Conservation (phyloP, 2,113 vertebrate species). For the Vulpes vulpes region DNA sequence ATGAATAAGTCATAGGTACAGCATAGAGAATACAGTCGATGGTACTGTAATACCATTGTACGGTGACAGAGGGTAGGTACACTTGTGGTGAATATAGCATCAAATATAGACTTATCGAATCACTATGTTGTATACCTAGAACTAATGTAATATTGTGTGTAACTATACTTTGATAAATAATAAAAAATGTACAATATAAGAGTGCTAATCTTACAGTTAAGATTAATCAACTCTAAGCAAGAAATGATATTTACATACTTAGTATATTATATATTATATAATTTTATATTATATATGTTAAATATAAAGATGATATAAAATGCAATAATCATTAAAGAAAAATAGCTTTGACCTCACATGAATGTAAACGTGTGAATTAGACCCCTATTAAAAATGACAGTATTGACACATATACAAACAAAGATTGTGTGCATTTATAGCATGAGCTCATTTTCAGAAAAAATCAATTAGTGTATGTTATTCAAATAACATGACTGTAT, state of each 20-base stretch:
- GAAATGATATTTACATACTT: not conserved
- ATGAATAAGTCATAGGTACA: not conserved
- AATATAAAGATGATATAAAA: slow-evolving; percentile 29
- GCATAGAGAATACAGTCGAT: not conserved
- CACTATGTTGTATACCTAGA: not conserved
- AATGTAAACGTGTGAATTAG: slow-evolving; percentile 23
- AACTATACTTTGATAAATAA: not conserved
- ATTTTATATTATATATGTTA: not conserved
- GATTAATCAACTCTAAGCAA: not conserved
- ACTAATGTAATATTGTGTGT: not conserved
- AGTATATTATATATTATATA: not conserved
- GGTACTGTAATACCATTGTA: not conserved
- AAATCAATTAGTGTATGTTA: not conserved
- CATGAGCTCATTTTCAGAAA: not conserved
- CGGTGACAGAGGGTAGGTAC: not conserved
- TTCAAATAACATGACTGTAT: not conserved
- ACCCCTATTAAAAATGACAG: not conserved
- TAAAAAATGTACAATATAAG: slow-evolving; percentile 5
- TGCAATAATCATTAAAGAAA: not conserved
- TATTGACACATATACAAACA: not conserved
- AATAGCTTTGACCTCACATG: not conserved
- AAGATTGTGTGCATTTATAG: not conserved
- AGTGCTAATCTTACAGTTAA: not conserved
- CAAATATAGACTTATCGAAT: not conserved
- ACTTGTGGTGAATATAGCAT: not conserved